Percentiles rank a stretch among this genome's conserved stretches.
These are phyloP conservation scores for Ormyrus rosae DNA, from an alignment of 2,888 invertebrate species.

Conservation along the genomic window DNA sequence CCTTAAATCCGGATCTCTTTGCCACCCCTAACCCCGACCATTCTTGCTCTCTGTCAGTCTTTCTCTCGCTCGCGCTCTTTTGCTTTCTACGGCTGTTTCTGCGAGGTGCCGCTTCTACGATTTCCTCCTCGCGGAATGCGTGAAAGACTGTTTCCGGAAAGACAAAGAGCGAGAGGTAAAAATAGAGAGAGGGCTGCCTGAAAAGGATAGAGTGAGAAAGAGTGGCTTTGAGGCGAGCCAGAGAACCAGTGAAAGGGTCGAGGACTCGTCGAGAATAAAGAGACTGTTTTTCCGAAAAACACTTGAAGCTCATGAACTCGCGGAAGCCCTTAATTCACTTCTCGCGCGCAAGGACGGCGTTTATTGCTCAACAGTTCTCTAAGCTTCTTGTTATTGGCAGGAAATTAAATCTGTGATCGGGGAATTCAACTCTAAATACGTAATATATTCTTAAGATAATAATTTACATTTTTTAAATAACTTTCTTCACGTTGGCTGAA, in stretches of 20 bases:
- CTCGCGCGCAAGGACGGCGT: constrained; percentile 11
- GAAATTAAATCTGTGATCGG: constrained; percentile 47
- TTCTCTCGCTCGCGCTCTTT: constrained; percentile 48
- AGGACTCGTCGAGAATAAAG: constrained; percentile 49
- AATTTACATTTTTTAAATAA: background rate
- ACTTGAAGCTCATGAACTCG: constrained; percentile 53
- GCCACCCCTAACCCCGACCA: constrained; percentile 59
- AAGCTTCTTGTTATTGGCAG: constrained; percentile 50
- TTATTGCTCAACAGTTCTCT: constrained; percentile 41
- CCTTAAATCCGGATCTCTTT: constrained; percentile 74
- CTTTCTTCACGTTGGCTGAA: background rate
- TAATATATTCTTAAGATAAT: background rate
- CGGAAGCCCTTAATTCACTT: constrained; percentile 57
- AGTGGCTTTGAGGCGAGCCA: constrained; percentile 14
- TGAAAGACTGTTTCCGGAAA: constrained; percentile 53
- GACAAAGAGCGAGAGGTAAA: constrained; percentile 52
- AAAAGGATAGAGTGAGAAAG: constrained; percentile 27
- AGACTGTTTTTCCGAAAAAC: constrained; percentile 57
- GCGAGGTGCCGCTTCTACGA: constrained; percentile 56
- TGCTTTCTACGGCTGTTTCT: constrained; percentile 41
- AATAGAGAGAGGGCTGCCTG: constrained; percentile 18
- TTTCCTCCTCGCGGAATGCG: constrained; percentile 56
- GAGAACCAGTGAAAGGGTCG: constrained; percentile 31
- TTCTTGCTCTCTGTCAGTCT: constrained; percentile 58
- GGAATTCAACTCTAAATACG: background rate